Percentiles rank a stretch among this genome's conserved stretches.
Conservation (phyloP, 1,140 invertebrate species). For the Bombyx mori region ASM3026992v2 NC_085121.1:9691501-9692000, state of each 20-base stretch:
- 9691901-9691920: conserved; percentile 86
- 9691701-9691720: conserved; percentile 29
- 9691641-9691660: conserved; percentile 58
- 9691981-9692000: conserved; percentile 18
- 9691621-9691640: conserved; percentile 64
- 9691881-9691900: conserved; percentile 83
- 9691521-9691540: conserved; percentile 22
- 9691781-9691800: conserved; percentile 60
- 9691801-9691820: conserved; percentile 65
- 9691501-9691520: conserved; percentile 17
- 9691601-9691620: conserved; percentile 66
- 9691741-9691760: conserved; percentile 37
- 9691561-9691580: conserved; percentile 71
- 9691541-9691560: conserved; percentile 44
- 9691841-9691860: conserved; percentile 79
- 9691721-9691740: conserved; percentile 28
- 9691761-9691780: conserved; percentile 59
- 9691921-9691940: conserved; percentile 85
- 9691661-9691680: conserved; percentile 48
- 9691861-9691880: conserved; percentile 83
- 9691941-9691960: conserved; percentile 66
- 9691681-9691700: conserved; percentile 27
- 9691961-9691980: conserved; percentile 19
- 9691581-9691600: conserved; percentile 66
- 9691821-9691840: conserved; percentile 71